These are phyloP conservation scores for Papilio protenor DNA, from an alignment of 2,888 invertebrate species.

Conservation along the genomic window DNA sequence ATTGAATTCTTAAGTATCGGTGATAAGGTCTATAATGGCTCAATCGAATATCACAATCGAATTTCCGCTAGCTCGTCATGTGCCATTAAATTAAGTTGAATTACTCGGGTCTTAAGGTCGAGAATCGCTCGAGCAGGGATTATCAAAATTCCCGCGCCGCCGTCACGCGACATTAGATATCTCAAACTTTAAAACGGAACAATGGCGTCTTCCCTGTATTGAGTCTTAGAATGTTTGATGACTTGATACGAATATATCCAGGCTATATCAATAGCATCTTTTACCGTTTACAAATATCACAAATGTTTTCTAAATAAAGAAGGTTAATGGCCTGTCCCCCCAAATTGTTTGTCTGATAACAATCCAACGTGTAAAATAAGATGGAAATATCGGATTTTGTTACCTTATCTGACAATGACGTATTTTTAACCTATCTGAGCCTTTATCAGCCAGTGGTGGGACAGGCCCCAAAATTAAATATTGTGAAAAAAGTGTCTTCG, in stretches of 20 bases:
- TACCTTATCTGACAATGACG: too few relatives aligned
- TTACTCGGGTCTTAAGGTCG: conserved; percentile 44
- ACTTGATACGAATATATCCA: conserved; percentile 25
- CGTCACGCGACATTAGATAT: conserved; percentile 79
- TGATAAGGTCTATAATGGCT: conserved; percentile 39
- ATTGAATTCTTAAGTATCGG: conserved; percentile 44
- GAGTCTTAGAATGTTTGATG: conserved; percentile 43
- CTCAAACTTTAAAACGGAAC: conserved; percentile 74
- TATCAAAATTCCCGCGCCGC: conserved; percentile 61
- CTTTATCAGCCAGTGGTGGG: too few relatives aligned
- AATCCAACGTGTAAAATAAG: too few relatives aligned
- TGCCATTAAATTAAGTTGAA: conserved; percentile 40
- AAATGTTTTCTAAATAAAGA: conserved; percentile 44
- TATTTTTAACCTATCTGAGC: too few relatives aligned
- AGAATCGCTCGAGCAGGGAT: conserved; percentile 44
- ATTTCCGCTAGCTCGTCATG: conserved; percentile 33
- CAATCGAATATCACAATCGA: conserved; percentile 25
- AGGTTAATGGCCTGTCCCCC: conserved; percentile 1
- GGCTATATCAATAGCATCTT: not conserved
- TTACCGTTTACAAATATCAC: not conserved
- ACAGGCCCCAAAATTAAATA: not conserved
- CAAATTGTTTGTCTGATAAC: too few relatives aligned
- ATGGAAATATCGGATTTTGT: too few relatives aligned
- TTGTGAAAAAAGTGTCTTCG: conserved; percentile 40
- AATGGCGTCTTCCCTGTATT: conserved; percentile 66